A percentile compares a stretch with the other conserved stretches of the same genome.
Evolutionary conservation across 2,113 vertebrate genomes (phyloP).

Genomic region (Chiloscyllium plagiosum): DNA sequence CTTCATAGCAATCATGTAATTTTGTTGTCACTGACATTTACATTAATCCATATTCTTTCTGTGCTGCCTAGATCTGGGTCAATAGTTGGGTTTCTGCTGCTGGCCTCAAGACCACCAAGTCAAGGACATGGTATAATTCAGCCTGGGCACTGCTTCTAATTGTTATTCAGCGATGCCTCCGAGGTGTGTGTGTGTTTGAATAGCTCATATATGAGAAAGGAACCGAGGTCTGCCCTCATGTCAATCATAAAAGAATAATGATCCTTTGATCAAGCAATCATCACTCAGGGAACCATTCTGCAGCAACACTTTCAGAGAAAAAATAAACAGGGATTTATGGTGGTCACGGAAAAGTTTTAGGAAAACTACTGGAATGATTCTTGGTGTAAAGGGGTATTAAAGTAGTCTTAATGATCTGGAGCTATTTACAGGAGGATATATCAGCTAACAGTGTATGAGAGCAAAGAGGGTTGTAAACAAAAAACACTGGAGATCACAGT

Average conservation of each 20-base stretch:
- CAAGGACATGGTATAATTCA: background rate
- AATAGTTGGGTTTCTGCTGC: background rate
- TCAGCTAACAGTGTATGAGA: background rate
- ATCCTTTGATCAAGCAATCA: background rate
- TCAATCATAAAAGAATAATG: background rate
- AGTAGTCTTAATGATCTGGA: background rate
- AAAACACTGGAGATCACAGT: no score
- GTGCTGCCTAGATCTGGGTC: background rate
- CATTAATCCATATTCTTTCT: background rate
- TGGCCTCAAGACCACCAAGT: background rate
- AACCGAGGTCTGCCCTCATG: background rate
- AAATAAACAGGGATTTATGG: background rate
- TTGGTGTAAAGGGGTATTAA: background rate
- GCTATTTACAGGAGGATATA: background rate
- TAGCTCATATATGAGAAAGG: background rate
- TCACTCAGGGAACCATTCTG: background rate
- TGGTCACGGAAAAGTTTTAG: background rate
- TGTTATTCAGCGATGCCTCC: background rate
- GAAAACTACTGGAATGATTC: background rate
- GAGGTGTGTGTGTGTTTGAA: background rate
- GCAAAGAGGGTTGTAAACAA: no score
- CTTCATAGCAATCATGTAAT: background rate
- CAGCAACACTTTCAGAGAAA: background rate
- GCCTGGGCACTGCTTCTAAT: background rate
- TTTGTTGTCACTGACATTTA: background rate